Conservation (phyloP, 2,113 vertebrate species). For the Monopterus albus region DNA sequence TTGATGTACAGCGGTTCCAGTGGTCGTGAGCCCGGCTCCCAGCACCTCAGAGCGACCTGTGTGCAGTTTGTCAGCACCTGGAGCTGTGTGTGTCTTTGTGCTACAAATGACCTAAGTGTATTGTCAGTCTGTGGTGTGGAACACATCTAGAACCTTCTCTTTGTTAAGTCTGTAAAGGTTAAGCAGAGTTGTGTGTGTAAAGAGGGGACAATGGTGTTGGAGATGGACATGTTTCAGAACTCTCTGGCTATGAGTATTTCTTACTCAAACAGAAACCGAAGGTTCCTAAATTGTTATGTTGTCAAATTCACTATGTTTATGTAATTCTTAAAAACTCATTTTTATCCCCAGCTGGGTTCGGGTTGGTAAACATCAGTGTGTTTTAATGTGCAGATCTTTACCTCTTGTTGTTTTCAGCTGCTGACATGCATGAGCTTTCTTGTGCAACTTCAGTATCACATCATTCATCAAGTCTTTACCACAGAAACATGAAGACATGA, state of each 20-base stretch:
- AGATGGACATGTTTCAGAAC: not conserved
- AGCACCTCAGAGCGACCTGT: not conserved
- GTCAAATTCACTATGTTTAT: not conserved
- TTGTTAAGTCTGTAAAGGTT: conserved; percentile 38
- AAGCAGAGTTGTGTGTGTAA: not conserved
- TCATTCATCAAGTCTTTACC: rapidly evolving
- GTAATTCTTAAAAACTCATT: not conserved
- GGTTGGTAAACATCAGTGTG: not conserved
- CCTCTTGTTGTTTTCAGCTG: not conserved
- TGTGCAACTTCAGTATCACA: not conserved
- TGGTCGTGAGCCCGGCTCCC: not conserved
- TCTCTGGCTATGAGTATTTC: not conserved
- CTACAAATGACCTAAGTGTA: conserved; percentile 1
- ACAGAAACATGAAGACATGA: not conserved
- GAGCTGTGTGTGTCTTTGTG: conserved; percentile 30
- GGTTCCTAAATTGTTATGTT: not conserved
- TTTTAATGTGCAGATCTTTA: not conserved
- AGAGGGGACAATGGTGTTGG: conserved; percentile 15
- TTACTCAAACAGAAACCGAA: not conserved
- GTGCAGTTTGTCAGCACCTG: conserved; percentile 6
- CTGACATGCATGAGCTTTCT: not conserved
- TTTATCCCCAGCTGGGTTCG: not conserved
- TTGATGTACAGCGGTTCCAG: not conserved
- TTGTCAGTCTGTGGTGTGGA: conserved; percentile 29
- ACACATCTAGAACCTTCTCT: conserved; percentile 58